Evolutionary conservation across 2,113 vertebrate genomes (phyloP).

Genomic region (Xenopus laevis): DNA sequence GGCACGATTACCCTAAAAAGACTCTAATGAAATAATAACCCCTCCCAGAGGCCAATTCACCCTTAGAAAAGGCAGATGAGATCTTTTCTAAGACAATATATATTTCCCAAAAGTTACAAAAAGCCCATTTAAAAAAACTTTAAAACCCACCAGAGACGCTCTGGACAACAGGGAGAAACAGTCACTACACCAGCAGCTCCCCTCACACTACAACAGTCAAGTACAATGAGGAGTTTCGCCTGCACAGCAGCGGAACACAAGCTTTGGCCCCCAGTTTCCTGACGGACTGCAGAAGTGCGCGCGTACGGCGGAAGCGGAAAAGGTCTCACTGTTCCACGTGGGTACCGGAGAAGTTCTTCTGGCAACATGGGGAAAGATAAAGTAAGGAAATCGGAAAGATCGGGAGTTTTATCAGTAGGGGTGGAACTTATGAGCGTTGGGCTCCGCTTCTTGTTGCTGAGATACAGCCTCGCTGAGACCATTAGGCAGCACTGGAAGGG

Average conservation of each 20-base stretch:
- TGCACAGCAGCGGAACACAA: neutral
- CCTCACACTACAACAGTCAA: too few species aligned
- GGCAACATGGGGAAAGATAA: constrained; percentile 28
- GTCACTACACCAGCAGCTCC: too few species aligned
- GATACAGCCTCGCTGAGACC: neutral
- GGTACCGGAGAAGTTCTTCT: neutral
- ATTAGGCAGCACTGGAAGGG: too few species aligned
- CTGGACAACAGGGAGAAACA: too few species aligned
- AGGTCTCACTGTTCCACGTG: constrained; percentile 1
- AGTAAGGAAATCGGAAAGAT: neutral
- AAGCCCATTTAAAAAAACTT: too few species aligned
- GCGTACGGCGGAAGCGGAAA: neutral
- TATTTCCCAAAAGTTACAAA: too few species aligned
- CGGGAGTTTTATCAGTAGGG: neutral
- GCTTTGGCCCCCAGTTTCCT: neutral
- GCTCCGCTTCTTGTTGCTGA: neutral
- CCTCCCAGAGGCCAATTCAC: too few species aligned
- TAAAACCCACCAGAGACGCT: too few species aligned
- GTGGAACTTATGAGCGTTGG: neutral
- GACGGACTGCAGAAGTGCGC: neutral
- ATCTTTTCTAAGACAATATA: too few species aligned
- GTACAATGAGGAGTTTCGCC: neutral
- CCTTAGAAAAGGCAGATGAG: too few species aligned
- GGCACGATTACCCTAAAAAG: too few species aligned
- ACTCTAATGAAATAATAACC: too few species aligned